Evolutionary conservation across 2,797 vertebrate species (phyloP), one percentile per base, ranked within the genome.

Genomic region (Galago senegalensis): DNA sequence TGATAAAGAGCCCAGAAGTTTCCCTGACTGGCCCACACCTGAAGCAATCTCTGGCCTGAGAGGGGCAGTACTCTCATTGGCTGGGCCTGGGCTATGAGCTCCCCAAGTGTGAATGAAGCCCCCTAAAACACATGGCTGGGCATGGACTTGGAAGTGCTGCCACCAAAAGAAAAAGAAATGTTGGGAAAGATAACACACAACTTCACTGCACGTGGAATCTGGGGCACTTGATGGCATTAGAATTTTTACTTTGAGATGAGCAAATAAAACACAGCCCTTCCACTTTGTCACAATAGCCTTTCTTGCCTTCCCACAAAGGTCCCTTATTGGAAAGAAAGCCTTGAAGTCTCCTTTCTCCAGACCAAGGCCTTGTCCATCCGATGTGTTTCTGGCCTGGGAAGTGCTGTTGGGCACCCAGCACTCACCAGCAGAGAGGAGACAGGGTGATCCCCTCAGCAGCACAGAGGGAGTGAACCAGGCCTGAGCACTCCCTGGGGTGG

Each of bases 401-500:
- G 79, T 7, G 40, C 11, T n/a, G 91, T 49, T 3, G 21, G 31
- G 6, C 3, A 9, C 16, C 76, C 16, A 40, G 56, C 43, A n/a
- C n/a, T 60, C 37, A 3, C n/a, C 7, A 6, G 9, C 11, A 75
- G 79, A 11, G 5, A 49, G 40, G 70, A 31, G 27, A 11, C 2
- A 0, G 58, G 17, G 29, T 25, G 4, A 16, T 14, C 0, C 0
- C 63, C 49, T 17, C 17, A 1, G 37, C 31, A 67, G 40, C 46
- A 0, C 69, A 23, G 37, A 65, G 87, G 73, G 87, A 21, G 34
- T 3, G 5, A 60, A 29, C 31, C 27, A 60, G 61, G 25, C 49
- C 29, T 0, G 4, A 17, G 40, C 23, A 1, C 2, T 3, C 7
- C 0, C 0, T 0, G 0, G 7, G n/a, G 60, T 1, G n/a, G 76